Evolutionary conservation across 1,140 invertebrate genomes (phyloP), one percentile per base, ranked within the genome.

Genomic region (Diabrotica virgifera): DNA sequence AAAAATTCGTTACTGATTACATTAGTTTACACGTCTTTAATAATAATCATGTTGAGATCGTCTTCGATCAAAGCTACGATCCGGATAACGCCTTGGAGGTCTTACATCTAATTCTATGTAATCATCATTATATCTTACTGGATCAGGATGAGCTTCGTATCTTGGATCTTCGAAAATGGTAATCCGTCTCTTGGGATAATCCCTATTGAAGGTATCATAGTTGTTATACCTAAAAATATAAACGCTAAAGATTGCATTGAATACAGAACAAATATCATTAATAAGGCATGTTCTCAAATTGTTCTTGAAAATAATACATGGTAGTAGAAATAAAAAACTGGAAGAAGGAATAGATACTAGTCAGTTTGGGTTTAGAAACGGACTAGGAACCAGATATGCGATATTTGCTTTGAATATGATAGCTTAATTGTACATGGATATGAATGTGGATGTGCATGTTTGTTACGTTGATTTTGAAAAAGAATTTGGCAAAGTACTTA

Each of bases 91-190:
- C 24, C 57, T 60, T 36, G 68, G 37, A n/a, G 71, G 70, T 59
- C 66, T 67, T 60, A 68, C 59, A 5, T 72, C 68, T 9, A 74
- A 13, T 13, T 72, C 65, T 10, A 69, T 63, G 37, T 72, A 71
- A 68, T 74, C 72, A 59, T 70, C 66, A 8, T 37, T 40, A 61
- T 69, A 74, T 82, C 81, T 66, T 80, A 78, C 40, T 75, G 70
- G 50, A 38, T 59, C 24, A 80, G 75, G 11, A 77, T 78, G 37
- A 72, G 74, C 59, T 78, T 79, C 76, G 63, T 83, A 82, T 65
- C 83, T 77, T 7, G 84, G 84, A 74, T 85, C 84, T 75, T 85
- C 84, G 66, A 84, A 84, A 63, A 84, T 84, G 0, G 82, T 84
- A 51, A 84, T 84, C 24, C 51, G 51, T 52, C 80, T 83, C 71